Evolutionary conservation across 2,888 invertebrate genomes (phyloP).

Genomic region (Cataglyphis rosenhaueri): DNA sequence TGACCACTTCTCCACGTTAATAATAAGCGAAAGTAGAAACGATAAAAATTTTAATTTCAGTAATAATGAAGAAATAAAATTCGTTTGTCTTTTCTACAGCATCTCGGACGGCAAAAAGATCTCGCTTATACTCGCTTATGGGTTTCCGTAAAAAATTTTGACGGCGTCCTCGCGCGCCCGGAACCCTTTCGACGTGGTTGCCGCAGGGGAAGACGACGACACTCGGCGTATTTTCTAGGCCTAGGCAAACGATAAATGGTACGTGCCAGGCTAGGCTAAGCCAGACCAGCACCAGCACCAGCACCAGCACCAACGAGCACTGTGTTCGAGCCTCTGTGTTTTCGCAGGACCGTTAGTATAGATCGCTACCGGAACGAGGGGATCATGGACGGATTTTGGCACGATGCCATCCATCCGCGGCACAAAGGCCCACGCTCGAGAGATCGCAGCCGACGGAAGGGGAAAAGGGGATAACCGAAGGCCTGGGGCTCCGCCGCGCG

Average conservation of each 20-base stretch:
- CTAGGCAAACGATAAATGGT: slow-evolving; percentile 71
- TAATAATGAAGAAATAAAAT: background rate
- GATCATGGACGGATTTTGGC: slow-evolving; percentile 82
- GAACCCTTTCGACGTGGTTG: slow-evolving; percentile 6
- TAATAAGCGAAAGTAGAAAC: background rate
- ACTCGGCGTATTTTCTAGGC: slow-evolving; percentile 69
- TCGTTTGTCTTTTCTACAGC: too few relatives aligned
- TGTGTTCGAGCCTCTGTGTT: slow-evolving; percentile 68
- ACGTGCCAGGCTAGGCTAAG: slow-evolving; percentile 46
- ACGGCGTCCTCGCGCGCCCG: slow-evolving; percentile 20
- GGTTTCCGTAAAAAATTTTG: slow-evolving; percentile 12
- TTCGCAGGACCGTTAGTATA: slow-evolving; percentile 81
- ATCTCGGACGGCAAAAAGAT: background rate
- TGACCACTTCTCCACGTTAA: background rate
- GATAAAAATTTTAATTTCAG: background rate
- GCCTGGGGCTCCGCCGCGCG: slow-evolving; percentile 52
- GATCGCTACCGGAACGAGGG: slow-evolving; percentile 73
- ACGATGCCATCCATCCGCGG: slow-evolving; percentile 77
- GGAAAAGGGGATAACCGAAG: slow-evolving; percentile 41
- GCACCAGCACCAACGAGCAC: slow-evolving; percentile 22
- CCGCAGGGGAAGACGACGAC: slow-evolving; percentile 20
- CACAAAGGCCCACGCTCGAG: slow-evolving; percentile 75
- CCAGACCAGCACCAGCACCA: background rate
- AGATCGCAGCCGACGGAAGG: slow-evolving; percentile 41
- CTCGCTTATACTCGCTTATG: background rate